phyloP scores from a whole-genome alignment of 2,113 vertebrate genomes.

The Coptodon rendalli region DNA sequence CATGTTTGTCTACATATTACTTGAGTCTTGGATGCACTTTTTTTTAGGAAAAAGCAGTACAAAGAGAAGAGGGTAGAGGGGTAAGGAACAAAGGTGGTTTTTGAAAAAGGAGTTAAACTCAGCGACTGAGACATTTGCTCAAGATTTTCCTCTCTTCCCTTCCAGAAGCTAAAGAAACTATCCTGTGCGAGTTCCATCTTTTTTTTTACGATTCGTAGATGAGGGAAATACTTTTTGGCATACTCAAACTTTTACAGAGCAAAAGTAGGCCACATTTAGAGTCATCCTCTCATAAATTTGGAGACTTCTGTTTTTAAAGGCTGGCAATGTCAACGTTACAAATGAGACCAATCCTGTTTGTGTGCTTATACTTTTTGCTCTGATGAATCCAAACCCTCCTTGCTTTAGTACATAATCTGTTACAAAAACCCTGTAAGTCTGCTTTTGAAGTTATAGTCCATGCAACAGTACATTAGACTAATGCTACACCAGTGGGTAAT shows the following conservation, averaged over 20 bases:
- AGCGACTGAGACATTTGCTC: slow-evolving; percentile 34
- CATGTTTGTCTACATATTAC: not conserved
- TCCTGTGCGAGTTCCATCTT: slow-evolving; percentile 21
- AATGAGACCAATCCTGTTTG: not conserved
- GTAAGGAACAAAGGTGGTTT: not conserved
- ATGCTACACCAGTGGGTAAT: not conserved
- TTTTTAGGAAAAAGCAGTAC: not conserved
- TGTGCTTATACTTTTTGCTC: not conserved
- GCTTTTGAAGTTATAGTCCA: not conserved
- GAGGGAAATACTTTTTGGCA: slow-evolving; percentile 60
- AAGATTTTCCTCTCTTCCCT: slow-evolving; percentile 40
- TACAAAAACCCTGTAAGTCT: not conserved
- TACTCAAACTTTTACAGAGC: slow-evolving; percentile 25
- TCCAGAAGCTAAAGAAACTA: slow-evolving; percentile 58
- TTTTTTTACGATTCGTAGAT: slow-evolving; percentile 51
- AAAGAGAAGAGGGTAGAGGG: not conserved
- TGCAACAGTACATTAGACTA: not conserved
- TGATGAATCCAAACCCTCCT: not conserved
- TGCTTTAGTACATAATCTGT: not conserved
- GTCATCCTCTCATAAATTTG: slow-evolving; percentile 15
- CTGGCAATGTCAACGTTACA: not conserved
- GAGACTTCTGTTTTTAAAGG: slow-evolving; percentile 1
- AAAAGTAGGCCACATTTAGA: slow-evolving; percentile 54
- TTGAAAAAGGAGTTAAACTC: slow-evolving; percentile 6
- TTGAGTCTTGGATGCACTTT: not conserved